Evolutionary conservation across 1,140 invertebrate genomes (phyloP), one percentile per base, ranked within the genome.

Genomic region (Drosophila arizonae): DNA sequence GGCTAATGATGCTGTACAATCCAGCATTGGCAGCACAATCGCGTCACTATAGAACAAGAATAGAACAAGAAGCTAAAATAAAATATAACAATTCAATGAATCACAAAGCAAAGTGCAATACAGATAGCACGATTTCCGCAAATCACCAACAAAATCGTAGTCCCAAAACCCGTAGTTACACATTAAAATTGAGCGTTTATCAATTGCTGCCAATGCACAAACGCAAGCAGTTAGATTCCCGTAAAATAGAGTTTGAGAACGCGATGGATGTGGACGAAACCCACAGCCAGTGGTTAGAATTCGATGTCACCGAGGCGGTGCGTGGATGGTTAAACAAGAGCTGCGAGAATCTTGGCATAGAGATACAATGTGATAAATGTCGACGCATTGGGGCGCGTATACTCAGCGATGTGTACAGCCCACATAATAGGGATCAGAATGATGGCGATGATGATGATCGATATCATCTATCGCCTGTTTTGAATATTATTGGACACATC

Each of bases 231-330:
- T 17, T 91, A 8, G 77, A 90, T 43, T 56, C 74, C 1, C 76
- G 72, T 0, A 69, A 64, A 54, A 72, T 91, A 2, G 72, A 88
- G 9, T 72, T 87, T 10, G 77, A 90, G 13, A 64, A 69, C 8
- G 28, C 50, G 1, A 54, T 57, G 13, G 57, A 70, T 45, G 73
- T 65, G 43, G 73, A 78, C 17, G 81, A 84, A 55, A 90, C 84
- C 1, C 72, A 56, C 6, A 90, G 79, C 36, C 87, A 90, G 58
- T 94, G 94, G 94, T 84, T 93, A 6, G 94, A 94, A 67, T 90
- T 94, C 5, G 94, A 94, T 76, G 91, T 93, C 0, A 94, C 93
- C 0, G 81, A 85, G 57, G 92, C 93, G 0, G 92, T 92, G n/a
- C 74, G 90, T 57, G 72, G 77, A 10, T 94, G 94, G 93, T 45